A percentile compares a stretch with the other conserved stretches of the same genome.
phyloP scores from a whole-genome alignment of 1,140 invertebrate genomes.

The Megalopta genalis region DNA sequence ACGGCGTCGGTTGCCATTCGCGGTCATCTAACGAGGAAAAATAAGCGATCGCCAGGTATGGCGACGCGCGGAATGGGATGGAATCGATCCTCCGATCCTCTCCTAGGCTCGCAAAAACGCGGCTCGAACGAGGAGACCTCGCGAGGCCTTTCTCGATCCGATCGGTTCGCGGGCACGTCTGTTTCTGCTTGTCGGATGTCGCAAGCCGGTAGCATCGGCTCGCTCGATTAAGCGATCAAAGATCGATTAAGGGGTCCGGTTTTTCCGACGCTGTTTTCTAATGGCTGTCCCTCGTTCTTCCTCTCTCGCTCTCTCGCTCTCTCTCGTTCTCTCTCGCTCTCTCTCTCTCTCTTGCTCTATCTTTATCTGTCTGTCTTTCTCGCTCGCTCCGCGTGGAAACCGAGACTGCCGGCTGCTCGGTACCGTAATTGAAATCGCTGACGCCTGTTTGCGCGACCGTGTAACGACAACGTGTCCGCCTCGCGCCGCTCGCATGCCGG shows the following conservation, averaged over 20 bases:
- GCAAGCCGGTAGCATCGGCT: conserved; percentile 49
- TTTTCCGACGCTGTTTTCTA: conserved; percentile 43
- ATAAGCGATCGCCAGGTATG: conserved; percentile 13
- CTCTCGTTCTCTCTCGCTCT: background rate
- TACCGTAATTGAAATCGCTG: conserved; percentile 47
- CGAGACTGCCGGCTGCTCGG: conserved; percentile 7
- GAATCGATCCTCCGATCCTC: conserved; percentile 4
- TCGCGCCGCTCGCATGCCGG: conserved; percentile 15
- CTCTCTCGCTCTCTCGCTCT: background rate
- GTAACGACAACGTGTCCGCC: conserved; percentile 26
- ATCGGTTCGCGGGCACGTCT: background rate
- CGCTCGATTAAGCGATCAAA: conserved; percentile 52
- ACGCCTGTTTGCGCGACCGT: conserved; percentile 30
- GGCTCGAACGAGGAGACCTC: conserved; percentile 11
- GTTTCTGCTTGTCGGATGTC: conserved; percentile 36
- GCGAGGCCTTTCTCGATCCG: conserved; percentile 36
- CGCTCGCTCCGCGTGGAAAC: background rate
- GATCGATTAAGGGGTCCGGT: conserved; percentile 49
- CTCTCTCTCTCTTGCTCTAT: too few relatives aligned
- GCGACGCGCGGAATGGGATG: conserved; percentile 20
- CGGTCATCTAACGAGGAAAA: background rate
- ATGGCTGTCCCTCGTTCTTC: background rate
- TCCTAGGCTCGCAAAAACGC: background rate
- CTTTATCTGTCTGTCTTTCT: too few relatives aligned
- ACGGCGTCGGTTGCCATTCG: conserved; percentile 14